These are phyloP conservation scores for Pterobdella sp. DNA, from an alignment of 2,888 invertebrate genomes.

Conservation along the genomic window DNA sequence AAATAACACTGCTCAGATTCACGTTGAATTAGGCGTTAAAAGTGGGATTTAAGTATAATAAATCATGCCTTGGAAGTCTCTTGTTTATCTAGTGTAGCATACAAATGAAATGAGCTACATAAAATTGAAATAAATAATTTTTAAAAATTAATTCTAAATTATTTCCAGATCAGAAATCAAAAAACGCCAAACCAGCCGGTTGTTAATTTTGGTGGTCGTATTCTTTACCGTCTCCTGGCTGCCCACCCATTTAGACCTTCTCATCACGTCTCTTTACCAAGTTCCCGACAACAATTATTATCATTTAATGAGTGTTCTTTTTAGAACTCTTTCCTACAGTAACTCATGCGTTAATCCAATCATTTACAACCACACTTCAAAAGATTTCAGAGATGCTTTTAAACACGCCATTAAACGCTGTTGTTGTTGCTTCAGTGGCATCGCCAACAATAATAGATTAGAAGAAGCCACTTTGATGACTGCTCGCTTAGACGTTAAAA, in stretches of 20 bases:
- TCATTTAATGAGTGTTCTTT: conserved; percentile 33
- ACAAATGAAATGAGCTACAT: no score
- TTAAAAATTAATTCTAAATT: neutral
- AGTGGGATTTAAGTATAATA: no score
- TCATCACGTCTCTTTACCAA: neutral
- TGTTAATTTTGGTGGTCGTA: neutral
- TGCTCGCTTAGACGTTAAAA: neutral
- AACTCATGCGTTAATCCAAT: conserved; percentile 40
- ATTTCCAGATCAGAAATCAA: neutral
- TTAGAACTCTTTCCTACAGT: conserved; percentile 38
- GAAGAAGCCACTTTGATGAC: neutral
- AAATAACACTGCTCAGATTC: no score
- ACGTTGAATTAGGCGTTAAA: no score
- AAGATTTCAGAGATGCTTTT: conserved; percentile 39
- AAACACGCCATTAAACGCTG: conserved; percentile 28
- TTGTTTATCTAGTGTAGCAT: no score
- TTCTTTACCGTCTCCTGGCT: neutral
- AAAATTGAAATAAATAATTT: neutral
- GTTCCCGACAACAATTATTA: conserved; percentile 27
- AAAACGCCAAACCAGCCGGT: neutral
- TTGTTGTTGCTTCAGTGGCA: neutral
- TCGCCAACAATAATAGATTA: neutral
- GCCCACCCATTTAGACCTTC: neutral
- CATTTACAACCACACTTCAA: conserved; percentile 39
- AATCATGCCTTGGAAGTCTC: no score